Evolutionary conservation across 2,888 invertebrate species (phyloP), one percentile per base, ranked within the genome.

Genomic region (Sarcophaga rosellei): DNA sequence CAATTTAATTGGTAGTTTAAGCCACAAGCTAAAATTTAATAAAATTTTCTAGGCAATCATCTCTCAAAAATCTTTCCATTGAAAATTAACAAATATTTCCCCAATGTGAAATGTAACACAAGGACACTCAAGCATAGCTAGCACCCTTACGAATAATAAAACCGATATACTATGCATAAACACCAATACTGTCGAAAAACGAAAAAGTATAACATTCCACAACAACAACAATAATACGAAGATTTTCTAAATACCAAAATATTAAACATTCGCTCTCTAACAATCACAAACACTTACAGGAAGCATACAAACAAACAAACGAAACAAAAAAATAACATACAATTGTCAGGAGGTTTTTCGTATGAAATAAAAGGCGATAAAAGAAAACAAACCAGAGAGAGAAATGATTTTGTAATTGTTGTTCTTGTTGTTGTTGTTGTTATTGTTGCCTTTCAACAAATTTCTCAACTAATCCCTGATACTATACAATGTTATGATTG

Each of bases 391-490:
- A 81, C 69, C 75, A 75, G 57, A 65, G 70, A 65, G 70, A 76
- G 75, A 81, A 35, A 35, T 35, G 35, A 35, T 35, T 35, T 35
- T 35, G 35, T 35, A 35, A 35, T 35, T 35, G 35, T 35, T 47
- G 47, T 15, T 47, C 0, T 47, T 47, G 47, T 47, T 47, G 47
- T 47, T 2, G 2, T 45, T 12, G 12, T 45, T 47, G 47, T 15
- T 47, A 15, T 47, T 47, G 47, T 47, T 47, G 47, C 12, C 15
- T 70, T 70, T 75, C 69, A 63, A 63, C 81, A 75, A 63, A 62
- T 81, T 81, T 70, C 15, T 47, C 68, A 69, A 75, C 63, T 81
- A 81, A 81, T 81, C 75, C 81, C 75, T 45, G 63, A 62, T 81
- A 75, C 75, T 35, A 72, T 69, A 69, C 17, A 69, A 0, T 59